A percentile compares a stretch with the other conserved stretches of the same genome.
Conservation (phyloP, 2,113 vertebrate genomes). For the Arvicanthis niloticus region DNA sequence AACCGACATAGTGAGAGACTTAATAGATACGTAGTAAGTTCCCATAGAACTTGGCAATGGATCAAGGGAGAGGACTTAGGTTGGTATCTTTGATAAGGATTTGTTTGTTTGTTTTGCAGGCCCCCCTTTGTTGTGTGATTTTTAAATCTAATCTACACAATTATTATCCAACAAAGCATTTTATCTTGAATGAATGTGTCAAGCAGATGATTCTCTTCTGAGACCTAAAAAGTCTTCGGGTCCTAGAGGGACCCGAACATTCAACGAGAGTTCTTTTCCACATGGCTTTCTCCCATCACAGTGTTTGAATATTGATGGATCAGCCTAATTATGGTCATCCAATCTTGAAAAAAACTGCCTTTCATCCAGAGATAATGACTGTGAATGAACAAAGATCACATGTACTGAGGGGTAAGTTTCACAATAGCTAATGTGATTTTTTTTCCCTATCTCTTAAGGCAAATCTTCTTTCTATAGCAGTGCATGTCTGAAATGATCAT, state of each 20-base stretch:
- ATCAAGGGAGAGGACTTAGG: not conserved
- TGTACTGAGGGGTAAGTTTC: not conserved
- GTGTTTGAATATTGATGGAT: too few species aligned
- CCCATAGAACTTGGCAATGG: not conserved
- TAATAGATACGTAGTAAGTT: not conserved
- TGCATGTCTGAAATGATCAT: not conserved
- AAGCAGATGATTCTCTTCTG: not conserved
- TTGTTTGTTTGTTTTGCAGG: not conserved
- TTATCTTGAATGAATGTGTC: not conserved
- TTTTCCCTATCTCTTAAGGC: not conserved
- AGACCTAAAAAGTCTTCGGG: not conserved
- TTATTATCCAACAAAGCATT: not conserved
- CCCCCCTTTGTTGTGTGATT: not conserved
- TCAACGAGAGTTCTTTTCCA: not conserved
- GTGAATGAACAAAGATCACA: not conserved
- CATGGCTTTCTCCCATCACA: not conserved
- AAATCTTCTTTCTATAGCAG: not conserved
- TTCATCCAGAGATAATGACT: not conserved
- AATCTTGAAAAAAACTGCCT: not conserved
- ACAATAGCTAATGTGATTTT: not conserved
- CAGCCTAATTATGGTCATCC: not conserved
- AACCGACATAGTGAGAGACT: too few species aligned
- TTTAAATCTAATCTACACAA: not conserved
- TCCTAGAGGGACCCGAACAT: fast-evolving
- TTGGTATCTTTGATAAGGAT: not conserved